Evolutionary conservation across 2,888 invertebrate genomes (phyloP), one percentile per base, ranked within the genome.

Genomic region (Andricus curvator): DNA sequence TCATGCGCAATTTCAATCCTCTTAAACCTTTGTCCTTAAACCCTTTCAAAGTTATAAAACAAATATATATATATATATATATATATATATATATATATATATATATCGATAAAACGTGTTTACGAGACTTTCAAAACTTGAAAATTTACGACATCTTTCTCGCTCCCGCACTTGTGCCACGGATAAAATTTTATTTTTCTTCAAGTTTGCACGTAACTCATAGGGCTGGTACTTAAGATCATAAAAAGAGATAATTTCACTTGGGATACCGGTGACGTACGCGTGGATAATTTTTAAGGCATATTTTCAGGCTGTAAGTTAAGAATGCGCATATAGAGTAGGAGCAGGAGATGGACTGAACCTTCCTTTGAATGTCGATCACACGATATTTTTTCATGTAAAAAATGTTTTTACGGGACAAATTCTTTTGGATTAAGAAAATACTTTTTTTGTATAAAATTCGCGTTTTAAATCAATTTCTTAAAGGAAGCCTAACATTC

Each of bases 161-260:
- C 84, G 76, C 80, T 78, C 85, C 78, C 82, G 64, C 86, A 81
- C 84, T 87, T 85, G 83, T 78, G 81, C 81, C 80, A 81, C 83
- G 87, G 84, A 84, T 85, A 82, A 87, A 85, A 83, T 85, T 86
- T 87, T 86, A 86, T 88, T 88, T 88, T 88, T 87, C 87, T 87
- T 86, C 87, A 88, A 88, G 86, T 87, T 86, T 87, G 84, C 74
- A 56, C 74, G 51, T 56, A 74, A 74, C 74, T 74, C 74, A 74
- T 51, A 48, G 9, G 25, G 33, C 11, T 20, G 56, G 56, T 74
- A 13, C 51, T 70, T 51, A 33, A 74, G 56, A 74, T 74, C 74
- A 74, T 74, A 74, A 74, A 25, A 48, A 74, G 17, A 74, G 51
- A 70, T 51, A 56, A 56, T 74, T 70, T 74, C 11, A 56, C 74